Base-by-base conservation (phyloP, 1,140 invertebrate species). In the Diorhabda elongata region DNA sequence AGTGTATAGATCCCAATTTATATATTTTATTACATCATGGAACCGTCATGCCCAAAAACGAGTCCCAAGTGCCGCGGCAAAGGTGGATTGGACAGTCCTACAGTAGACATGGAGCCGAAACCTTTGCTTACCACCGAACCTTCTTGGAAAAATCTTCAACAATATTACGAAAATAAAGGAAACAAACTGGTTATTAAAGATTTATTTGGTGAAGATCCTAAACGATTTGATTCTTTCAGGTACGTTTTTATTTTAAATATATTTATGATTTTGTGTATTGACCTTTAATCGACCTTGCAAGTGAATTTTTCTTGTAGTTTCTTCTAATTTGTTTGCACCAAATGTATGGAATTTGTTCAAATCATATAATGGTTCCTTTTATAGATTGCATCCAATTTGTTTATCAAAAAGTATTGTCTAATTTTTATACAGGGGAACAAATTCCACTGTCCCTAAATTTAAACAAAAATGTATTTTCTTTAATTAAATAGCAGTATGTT, bases 191-290 rank as follows among this genome's bases (percentile, higher is more conserved):
- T 92, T 73, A 92, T 96, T 74, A 85, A 85, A 69, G 83, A 92
- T 72, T 79, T 96, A 61, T 95, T 97, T 74, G 82, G 88, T 70
- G 81, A 89, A 73, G 91, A 96, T 83, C 79, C 88, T 0, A 82
- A 89, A 47, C 85, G 94, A 44, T 96, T 95, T 78, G 82, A 90
- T 43, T 93, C 93, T 79, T 92, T 88, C 81, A 94, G 91, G 94
- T 95, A 83, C 72, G 73, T 68, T 8, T 58, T 66, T 61, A 44
- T 69, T 67, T 61, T 8, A 9, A 8, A n/a, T 11, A 41, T 59
- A 52, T 56, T 44, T 45, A 1, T 11, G 61, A 9, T 52, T 45
- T 63, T 63, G 42, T 59, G 8, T 9, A 52, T 70, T 66, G 64
- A 78, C 78, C 77, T 79, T 73, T 72, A 71, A 52, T 42, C 71